A percentile compares a stretch with the other conserved stretches of the same genome.
Conservation (phyloP, 2,888 invertebrate species). For the Hesperia comma region DNA sequence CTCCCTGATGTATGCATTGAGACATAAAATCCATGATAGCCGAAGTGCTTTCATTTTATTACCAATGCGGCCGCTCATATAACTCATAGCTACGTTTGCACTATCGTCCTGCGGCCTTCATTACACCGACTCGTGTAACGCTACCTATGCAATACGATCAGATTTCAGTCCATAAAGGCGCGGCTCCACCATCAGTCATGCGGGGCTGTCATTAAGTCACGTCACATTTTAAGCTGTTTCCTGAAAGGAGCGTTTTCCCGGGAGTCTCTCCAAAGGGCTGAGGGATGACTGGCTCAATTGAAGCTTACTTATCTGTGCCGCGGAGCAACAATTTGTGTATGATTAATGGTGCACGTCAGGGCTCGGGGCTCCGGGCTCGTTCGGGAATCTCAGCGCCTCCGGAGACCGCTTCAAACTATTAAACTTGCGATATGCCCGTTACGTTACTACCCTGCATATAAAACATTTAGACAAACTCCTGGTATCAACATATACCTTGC, state of each 20-base stretch:
- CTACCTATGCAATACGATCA: background rate
- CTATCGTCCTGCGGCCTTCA: background rate
- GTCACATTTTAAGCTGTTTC: constrained; percentile 44
- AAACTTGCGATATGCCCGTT: constrained; percentile 46
- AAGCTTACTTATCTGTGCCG: constrained; percentile 60
- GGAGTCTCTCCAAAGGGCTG: constrained; percentile 54
- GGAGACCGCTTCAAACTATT: constrained; percentile 62
- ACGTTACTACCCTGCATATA: background rate
- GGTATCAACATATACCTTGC: too few relatives aligned
- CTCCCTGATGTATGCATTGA: constrained; percentile 42
- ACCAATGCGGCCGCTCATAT: background rate
- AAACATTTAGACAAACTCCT: too few relatives aligned
- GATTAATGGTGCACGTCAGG: constrained; percentile 57
- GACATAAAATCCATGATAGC: constrained; percentile 46
- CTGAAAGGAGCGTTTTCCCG: constrained; percentile 53
- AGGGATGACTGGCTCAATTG: constrained; percentile 70
- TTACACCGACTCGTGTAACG: too few relatives aligned
- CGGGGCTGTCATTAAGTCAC: constrained; percentile 44
- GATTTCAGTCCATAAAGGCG: background rate
- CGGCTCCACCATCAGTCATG: constrained; percentile 41
- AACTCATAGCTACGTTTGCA: background rate
- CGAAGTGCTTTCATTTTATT: constrained; percentile 3
- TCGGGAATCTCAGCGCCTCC: constrained; percentile 55
- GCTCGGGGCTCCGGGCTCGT: constrained; percentile 32
- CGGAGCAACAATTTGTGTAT: constrained; percentile 64